Percentiles rank a stretch among this genome's conserved stretches.
Evolutionary conservation across 2,113 vertebrate species (phyloP).

Genomic region (Sinocyclocheilus anophthalmus): DNA sequence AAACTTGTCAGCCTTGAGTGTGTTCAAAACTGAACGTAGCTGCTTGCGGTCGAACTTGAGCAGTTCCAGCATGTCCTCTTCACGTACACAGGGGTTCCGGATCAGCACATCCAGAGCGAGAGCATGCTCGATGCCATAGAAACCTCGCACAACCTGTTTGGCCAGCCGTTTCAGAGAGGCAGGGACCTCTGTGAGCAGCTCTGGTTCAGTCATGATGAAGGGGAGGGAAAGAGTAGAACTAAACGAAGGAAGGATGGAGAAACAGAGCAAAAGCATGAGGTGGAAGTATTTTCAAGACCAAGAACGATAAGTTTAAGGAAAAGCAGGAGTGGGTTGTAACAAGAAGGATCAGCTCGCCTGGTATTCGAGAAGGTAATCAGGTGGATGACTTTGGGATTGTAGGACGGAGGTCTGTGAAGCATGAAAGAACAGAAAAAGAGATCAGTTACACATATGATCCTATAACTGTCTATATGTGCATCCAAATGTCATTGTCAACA

Average conservation of each 20-base stretch:
- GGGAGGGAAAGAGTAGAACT: not conserved
- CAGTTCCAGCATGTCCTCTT: slow-evolving; percentile 98
- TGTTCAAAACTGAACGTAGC: slow-evolving; percentile 93
- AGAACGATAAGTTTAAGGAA: not conserved
- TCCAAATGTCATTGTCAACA: not conserved
- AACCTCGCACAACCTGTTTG: slow-evolving; percentile 95
- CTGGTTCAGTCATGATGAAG: slow-evolving; percentile 87
- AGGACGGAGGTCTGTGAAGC: not conserved
- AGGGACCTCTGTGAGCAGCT: slow-evolving; percentile 92
- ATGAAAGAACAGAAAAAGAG: not conserved
- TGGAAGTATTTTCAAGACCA: not conserved
- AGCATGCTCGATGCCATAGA: slow-evolving; percentile 96
- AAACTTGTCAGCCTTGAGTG: slow-evolving; percentile 95
- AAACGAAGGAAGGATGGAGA: not conserved
- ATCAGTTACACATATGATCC: not conserved
- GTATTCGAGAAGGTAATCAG: not conserved
- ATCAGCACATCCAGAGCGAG: slow-evolving; percentile 96
- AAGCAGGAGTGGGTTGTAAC: not conserved
- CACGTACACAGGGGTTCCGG: slow-evolving; percentile 93
- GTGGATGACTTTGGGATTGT: not conserved
- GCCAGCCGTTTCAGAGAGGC: slow-evolving; percentile 93
- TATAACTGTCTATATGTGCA: not conserved
- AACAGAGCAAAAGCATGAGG: not conserved
- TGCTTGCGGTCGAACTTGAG: slow-evolving; percentile 98
- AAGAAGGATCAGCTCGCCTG: not conserved